phyloP scores from a whole-genome alignment of 2,797 vertebrate genomes.

The Acanthiza pusilla region DNA sequence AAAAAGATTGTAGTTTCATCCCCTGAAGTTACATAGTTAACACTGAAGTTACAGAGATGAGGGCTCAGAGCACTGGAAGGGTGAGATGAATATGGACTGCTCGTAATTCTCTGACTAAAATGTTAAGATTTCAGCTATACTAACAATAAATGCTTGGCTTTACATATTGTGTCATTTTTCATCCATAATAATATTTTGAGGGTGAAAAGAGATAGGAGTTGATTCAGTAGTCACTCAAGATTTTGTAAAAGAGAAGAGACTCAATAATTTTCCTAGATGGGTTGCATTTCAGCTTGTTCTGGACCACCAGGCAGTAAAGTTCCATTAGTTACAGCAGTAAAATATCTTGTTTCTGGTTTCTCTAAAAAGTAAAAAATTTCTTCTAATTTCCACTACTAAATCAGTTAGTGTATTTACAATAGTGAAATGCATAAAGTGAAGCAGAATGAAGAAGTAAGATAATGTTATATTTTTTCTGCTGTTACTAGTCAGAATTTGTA shows the following conservation, averaged over 20 bases:
- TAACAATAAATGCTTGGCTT: neutral
- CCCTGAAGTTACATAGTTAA: neutral
- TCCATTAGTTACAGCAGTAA: neutral
- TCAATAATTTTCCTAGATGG: neutral
- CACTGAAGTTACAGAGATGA: neutral
- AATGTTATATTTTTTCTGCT: neutral
- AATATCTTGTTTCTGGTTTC: neutral
- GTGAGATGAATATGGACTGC: neutral
- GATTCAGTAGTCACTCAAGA: neutral
- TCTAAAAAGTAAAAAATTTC: neutral
- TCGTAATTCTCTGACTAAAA: neutral
- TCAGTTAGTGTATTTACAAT: neutral
- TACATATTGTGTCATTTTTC: neutral
- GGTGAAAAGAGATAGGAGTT: neutral
- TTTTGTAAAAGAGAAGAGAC: neutral
- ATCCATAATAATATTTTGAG: neutral
- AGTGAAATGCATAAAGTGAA: neutral
- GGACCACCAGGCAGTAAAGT: neutral
- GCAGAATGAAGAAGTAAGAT: neutral
- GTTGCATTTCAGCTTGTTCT: neutral
- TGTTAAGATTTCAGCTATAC: neutral
- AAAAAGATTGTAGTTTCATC: neutral
- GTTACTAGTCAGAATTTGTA: neutral
- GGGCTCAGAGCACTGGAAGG: neutral
- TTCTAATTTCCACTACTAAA: neutral